Conservation (phyloP, 2,888 invertebrate genomes). For the Polietes domitor region DNA sequence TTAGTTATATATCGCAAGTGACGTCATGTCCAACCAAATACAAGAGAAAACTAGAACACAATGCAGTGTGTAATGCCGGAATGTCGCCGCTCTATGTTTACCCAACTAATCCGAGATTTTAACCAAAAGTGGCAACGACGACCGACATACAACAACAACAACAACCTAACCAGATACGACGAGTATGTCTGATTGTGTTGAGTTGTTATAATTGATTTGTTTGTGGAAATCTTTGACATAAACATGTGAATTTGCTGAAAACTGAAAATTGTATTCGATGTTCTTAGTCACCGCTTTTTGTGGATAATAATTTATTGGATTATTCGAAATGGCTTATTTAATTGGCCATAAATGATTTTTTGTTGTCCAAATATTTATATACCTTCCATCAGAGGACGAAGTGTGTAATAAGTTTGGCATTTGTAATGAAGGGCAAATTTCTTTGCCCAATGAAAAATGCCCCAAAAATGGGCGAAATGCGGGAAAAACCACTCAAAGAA, state of each 20-base stretch:
- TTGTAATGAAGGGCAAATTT: too few relatives aligned
- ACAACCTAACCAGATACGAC: neutral
- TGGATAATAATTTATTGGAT: too few relatives aligned
- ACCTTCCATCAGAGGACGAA: too few relatives aligned
- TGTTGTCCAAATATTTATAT: too few relatives aligned
- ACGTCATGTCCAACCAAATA: conserved; percentile 2
- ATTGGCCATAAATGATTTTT: too few relatives aligned
- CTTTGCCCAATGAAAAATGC: too few relatives aligned
- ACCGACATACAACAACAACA: neutral
- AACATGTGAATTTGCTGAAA: conserved; percentile 41
- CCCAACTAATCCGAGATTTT: neutral
- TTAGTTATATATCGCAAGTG: neutral
- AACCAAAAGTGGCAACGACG: neutral
- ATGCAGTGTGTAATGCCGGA: neutral
- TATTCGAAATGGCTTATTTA: too few relatives aligned
- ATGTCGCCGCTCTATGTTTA: neutral
- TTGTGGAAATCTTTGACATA: conserved; percentile 53
- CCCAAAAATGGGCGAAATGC: too few relatives aligned
- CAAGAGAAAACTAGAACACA: conserved; percentile 1
- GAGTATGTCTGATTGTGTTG: conserved; percentile 11
- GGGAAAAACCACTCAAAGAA: too few relatives aligned
- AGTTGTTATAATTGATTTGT: conserved; percentile 54
- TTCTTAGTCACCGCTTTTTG: neutral
- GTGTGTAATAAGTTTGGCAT: too few relatives aligned
- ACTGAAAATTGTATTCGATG: neutral